A percentile compares a stretch with the other conserved stretches of the same genome.
phyloP scores from a whole-genome alignment of 2,888 invertebrate species.

The Brachypalpus laphriformis region DNA sequence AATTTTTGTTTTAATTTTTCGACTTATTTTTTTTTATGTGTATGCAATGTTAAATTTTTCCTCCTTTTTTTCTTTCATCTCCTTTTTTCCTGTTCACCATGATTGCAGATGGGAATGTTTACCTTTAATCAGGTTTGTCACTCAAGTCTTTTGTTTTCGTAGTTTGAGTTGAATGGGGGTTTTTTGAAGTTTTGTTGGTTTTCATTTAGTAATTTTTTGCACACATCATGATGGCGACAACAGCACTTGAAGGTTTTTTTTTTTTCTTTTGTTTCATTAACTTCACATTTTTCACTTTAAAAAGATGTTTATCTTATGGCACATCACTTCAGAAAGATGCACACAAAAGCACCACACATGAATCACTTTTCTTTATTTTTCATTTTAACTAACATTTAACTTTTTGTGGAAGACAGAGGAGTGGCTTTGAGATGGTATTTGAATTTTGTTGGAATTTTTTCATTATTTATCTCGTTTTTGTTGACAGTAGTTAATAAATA shows the following conservation, averaged over 20 bases:
- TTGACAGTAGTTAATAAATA: constrained; percentile 3
- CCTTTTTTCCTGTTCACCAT: constrained; percentile 59
- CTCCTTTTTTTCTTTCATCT: constrained; percentile 39
- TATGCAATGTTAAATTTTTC: constrained; percentile 35
- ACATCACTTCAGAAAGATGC: constrained; percentile 26
- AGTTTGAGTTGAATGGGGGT: constrained; percentile 21
- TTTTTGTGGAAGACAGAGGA: constrained; percentile 20
- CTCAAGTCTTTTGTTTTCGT: constrained; percentile 81
- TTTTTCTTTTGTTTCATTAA: constrained; percentile 5
- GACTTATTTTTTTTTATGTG: background rate
- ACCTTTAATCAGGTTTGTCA: constrained; percentile 82
- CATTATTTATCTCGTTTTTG: background rate
- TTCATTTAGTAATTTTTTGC: constrained; percentile 27
- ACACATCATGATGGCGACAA: constrained; percentile 34
- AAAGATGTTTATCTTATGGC: constrained; percentile 6
- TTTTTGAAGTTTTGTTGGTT: constrained; percentile 16
- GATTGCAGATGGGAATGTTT: constrained; percentile 81
- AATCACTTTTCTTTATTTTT: background rate
- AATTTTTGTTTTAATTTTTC: constrained; percentile 4
- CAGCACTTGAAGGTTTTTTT: constrained; percentile 29
- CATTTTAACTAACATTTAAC: constrained; percentile 32
- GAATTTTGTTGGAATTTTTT: background rate
- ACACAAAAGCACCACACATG: constrained; percentile 11
- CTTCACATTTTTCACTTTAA: constrained; percentile 9
- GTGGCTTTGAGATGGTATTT: constrained; percentile 27